These are phyloP conservation scores for Zeuzera pyrina DNA, from an alignment of 2,888 invertebrate species.

Conservation along the genomic window DNA sequence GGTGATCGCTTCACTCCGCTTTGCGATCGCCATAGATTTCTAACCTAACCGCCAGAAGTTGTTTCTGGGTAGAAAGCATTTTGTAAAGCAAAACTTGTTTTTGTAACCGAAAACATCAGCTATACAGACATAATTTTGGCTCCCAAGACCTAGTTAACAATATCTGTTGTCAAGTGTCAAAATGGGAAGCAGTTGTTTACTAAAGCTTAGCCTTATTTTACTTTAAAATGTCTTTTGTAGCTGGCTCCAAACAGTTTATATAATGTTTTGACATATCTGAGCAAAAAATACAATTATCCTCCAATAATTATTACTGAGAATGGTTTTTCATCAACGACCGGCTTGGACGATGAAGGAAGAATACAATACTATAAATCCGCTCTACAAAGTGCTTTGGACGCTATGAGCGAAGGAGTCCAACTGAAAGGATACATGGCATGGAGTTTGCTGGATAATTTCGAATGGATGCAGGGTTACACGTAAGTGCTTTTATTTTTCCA, in stretches of 20 bases:
- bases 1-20: no score
- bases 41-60: no score
- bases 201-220: no score
- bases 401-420: slow-evolving; percentile 2
- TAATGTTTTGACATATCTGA: slow-evolving; percentile 31
- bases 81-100: no score
- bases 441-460: slow-evolving; percentile 72
- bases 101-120: neutral
- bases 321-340: slow-evolving; percentile 49
- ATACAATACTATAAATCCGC: slow-evolving; percentile 5
- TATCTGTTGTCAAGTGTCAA: no score
- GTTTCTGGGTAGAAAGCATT: no score
- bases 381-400: slow-evolving; percentile 2
- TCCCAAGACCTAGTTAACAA: no score
- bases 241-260: slow-evolving; percentile 72
- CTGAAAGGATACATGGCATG: slow-evolving; percentile 57
- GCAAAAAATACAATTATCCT: slow-evolving; percentile 60
- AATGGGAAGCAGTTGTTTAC: no score
- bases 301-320: slow-evolving; percentile 75
- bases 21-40: no score
- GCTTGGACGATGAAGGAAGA: slow-evolving; percentile 4
- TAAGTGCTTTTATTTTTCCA: slow-evolving; percentile 23
- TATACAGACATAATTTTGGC: no score
- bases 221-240: slow-evolving; percentile 36
- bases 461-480: slow-evolving; percentile 64